These are phyloP conservation scores for Eupithecia subumbrata DNA, from an alignment of 2,888 invertebrate species.

Conservation along the genomic window DNA sequence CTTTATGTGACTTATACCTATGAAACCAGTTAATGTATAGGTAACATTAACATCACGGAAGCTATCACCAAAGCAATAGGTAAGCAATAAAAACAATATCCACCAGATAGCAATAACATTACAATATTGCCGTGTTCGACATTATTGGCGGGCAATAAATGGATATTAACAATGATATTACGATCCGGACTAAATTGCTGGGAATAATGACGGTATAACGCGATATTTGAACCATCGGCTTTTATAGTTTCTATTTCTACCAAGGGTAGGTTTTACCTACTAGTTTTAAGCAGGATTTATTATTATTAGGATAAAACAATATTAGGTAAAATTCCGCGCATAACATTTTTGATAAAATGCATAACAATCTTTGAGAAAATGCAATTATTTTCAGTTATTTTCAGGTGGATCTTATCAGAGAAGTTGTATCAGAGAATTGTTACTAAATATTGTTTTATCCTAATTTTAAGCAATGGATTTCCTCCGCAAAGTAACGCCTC, in stretches of 20 bases:
- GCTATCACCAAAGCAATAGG: slow-evolving; percentile 3
- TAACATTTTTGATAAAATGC: too few species aligned
- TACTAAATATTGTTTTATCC: too few species aligned
- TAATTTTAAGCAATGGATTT: too few species aligned
- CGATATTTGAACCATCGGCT: not conserved
- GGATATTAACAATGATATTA: slow-evolving; percentile 36
- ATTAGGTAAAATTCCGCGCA: too few species aligned
- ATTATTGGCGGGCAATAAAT: slow-evolving; percentile 38
- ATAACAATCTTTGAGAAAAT: too few species aligned
- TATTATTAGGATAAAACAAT: too few species aligned
- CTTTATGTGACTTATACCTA: not conserved
- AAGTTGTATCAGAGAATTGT: too few species aligned
- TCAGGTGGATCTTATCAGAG: too few species aligned
- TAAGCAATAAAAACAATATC: slow-evolving; percentile 11
- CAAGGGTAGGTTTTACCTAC: too few species aligned
- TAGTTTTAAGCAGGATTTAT: too few species aligned
- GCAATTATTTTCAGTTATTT: too few species aligned
- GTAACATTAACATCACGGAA: not conserved
- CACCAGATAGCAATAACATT: not conserved
- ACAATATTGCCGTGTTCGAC: slow-evolving; percentile 30
- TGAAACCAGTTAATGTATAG: not conserved
- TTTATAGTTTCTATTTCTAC: not conserved
- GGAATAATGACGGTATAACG: slow-evolving; percentile 26
- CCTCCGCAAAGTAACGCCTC: too few species aligned
- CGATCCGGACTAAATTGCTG: slow-evolving; percentile 29